These are phyloP conservation scores for Haliclystus octoradiatus DNA, from an alignment of 30 jellyfish, hydroid and myxozoan species.

Conservation along the genomic window DNA sequence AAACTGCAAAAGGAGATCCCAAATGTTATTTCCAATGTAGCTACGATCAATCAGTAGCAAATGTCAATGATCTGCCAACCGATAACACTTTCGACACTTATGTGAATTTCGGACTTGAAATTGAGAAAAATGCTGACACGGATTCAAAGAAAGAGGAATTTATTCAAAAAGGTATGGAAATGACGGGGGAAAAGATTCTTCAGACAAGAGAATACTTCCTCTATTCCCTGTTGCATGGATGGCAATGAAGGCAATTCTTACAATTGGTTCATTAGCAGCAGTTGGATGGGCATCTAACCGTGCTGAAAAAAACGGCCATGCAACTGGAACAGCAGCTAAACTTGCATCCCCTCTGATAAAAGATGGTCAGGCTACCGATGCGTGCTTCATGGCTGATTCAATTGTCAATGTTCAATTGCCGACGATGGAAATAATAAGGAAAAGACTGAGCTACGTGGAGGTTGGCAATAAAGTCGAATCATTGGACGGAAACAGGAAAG, in stretches of 20 bases:
- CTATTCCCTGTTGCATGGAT: no score
- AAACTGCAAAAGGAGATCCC: not conserved
- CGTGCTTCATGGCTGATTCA: slow-evolving; percentile 20
- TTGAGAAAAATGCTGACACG: slow-evolving; percentile 3
- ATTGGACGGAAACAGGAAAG: slow-evolving; percentile 18
- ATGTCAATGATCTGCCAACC: no score
- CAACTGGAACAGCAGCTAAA: no score
- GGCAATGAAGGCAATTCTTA: no score
- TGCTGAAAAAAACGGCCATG: no score
- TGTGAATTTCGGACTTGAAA: no score
- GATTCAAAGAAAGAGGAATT: slow-evolving; percentile 6
- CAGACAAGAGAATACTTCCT: slow-evolving; percentile 2
- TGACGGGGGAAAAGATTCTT: not conserved
- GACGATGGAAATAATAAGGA: slow-evolving; percentile 3
- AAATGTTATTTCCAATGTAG: not conserved
- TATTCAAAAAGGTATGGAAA: not conserved
- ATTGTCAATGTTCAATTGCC: slow-evolving; percentile 5
- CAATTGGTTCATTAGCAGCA: no score
- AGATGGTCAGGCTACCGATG: not conserved
- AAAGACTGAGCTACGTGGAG: slow-evolving; percentile 7
- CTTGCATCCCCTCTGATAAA: no score
- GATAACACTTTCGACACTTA: no score
- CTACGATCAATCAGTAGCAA: no score
- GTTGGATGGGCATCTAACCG: no score
- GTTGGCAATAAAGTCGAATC: slow-evolving; percentile 30